Conservation (phyloP, 2,113 vertebrate species). For the Ochotona curzoniae region DNA sequence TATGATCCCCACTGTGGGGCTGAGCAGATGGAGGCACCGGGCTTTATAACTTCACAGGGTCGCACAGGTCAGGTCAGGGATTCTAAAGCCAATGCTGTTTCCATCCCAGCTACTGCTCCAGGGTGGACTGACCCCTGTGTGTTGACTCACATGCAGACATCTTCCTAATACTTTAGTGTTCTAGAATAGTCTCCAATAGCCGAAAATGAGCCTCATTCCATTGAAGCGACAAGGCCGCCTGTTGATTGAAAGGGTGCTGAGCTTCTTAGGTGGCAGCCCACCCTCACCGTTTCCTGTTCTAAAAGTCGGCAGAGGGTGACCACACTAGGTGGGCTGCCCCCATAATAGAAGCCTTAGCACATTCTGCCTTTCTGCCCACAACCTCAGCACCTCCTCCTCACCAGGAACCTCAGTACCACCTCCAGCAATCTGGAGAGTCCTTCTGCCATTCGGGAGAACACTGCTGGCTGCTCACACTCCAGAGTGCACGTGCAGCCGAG, state of each 20-base stretch:
- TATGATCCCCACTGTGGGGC: not conserved
- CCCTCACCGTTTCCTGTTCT: conserved; percentile 21
- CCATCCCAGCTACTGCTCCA: not conserved
- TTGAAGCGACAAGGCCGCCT: not conserved
- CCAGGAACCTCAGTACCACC: conserved; percentile 73
- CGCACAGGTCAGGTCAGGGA: not conserved
- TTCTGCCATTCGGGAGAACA: conserved; percentile 40
- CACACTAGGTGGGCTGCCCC: conserved; percentile 68
- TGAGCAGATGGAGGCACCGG: not conserved
- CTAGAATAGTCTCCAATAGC: not conserved
- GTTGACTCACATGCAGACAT: not conserved
- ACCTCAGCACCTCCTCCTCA: conserved; percentile 70
- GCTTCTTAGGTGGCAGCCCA: not conserved
- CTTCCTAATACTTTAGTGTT: not conserved
- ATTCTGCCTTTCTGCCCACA: conserved; percentile 51
- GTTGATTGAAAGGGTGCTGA: not conserved
- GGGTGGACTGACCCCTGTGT: not conserved
- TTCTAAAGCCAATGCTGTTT: not conserved
- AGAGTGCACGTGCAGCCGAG: conserved; percentile 30
- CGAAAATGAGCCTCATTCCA: not conserved
- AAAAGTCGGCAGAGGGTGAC: conserved; percentile 20
- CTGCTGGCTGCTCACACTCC: conserved; percentile 30
- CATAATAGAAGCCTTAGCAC: conserved; percentile 74
- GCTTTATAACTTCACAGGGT: not conserved
- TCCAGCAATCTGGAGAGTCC: conserved; percentile 75